Conservation (phyloP, 2,888 invertebrate species). For the Xestia ashworthii region DNA sequence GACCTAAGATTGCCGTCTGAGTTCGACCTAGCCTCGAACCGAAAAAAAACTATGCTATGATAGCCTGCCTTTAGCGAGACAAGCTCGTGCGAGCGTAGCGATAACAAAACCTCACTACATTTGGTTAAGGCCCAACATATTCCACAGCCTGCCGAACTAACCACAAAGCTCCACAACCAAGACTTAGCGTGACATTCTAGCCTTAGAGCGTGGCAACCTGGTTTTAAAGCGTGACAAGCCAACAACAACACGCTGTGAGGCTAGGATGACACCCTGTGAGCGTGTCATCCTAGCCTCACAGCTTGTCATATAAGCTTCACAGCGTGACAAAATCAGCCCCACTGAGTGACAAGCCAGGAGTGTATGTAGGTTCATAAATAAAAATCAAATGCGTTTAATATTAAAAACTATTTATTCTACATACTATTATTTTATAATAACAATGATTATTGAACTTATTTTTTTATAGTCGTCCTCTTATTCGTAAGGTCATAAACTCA, state of each 20-base stretch:
- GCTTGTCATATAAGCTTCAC: no score
- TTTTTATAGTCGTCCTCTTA: slow-evolving; percentile 16
- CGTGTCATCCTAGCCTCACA: neutral
- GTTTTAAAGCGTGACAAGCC: no score
- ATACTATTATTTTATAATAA: slow-evolving; percentile 39
- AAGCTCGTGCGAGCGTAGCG: neutral
- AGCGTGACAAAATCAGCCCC: neutral
- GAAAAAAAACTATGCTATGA: neutral
- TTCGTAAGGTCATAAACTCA: neutral
- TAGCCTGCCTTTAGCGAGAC: neutral
- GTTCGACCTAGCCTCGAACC: neutral
- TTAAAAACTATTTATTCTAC: slow-evolving; percentile 39
- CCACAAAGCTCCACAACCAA: no score
- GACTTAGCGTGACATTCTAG: no score
- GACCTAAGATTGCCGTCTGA: neutral
- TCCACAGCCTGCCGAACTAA: no score
- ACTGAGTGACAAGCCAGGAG: neutral
- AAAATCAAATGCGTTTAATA: slow-evolving; percentile 2
- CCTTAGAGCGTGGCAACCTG: no score
- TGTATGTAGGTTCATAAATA: neutral
- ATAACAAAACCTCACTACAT: neutral
- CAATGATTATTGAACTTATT: slow-evolving; percentile 21
- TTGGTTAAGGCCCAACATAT: no score
- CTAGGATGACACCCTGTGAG: no score
- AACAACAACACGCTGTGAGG: no score